phyloP scores from a whole-genome alignment of 2,113 vertebrate genomes.

The Tautogolabrus adspersus region DNA sequence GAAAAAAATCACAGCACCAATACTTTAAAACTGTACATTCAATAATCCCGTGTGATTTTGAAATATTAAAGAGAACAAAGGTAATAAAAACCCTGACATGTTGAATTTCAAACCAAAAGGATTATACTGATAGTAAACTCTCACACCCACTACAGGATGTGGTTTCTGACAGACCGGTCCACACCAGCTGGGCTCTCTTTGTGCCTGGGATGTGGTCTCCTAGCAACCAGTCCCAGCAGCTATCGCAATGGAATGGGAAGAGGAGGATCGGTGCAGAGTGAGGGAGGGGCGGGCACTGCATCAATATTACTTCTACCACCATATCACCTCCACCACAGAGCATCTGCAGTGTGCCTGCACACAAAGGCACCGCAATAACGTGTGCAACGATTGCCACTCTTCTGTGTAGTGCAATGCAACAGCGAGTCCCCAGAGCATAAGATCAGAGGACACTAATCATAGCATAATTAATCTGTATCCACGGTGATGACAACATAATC shows the following conservation, averaged over 20 bases:
- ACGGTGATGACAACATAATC: constrained; percentile 19
- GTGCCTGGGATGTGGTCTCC: constrained; percentile 91
- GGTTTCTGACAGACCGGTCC: constrained; percentile 86
- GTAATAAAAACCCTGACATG: constrained; percentile 32
- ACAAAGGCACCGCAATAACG: constrained; percentile 67
- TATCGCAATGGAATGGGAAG: constrained; percentile 84
- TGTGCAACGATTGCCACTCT: constrained; percentile 26
- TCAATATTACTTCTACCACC: constrained; percentile 80
- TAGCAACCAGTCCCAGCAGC: constrained; percentile 94
- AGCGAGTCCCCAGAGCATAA: neutral
- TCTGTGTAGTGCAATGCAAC: constrained; percentile 28
- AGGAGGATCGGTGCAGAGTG: constrained; percentile 81
- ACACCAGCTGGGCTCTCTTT: constrained; percentile 94
- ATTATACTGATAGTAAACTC: constrained; percentile 65
- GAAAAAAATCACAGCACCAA: neutral
- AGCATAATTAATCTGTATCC: neutral
- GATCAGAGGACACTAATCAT: neutral
- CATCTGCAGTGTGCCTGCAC: constrained; percentile 71
- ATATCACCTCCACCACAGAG: constrained; percentile 73
- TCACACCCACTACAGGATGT: constrained; percentile 79
- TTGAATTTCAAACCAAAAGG: constrained; percentile 39
- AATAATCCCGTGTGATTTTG: neutral
- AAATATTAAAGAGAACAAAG: constrained; percentile 5
- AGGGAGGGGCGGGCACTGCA: constrained; percentile 79
- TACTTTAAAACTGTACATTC: neutral